phyloP scores from a whole-genome alignment of 1,140 invertebrate species.

The Drosophila bifasciata region DNA sequence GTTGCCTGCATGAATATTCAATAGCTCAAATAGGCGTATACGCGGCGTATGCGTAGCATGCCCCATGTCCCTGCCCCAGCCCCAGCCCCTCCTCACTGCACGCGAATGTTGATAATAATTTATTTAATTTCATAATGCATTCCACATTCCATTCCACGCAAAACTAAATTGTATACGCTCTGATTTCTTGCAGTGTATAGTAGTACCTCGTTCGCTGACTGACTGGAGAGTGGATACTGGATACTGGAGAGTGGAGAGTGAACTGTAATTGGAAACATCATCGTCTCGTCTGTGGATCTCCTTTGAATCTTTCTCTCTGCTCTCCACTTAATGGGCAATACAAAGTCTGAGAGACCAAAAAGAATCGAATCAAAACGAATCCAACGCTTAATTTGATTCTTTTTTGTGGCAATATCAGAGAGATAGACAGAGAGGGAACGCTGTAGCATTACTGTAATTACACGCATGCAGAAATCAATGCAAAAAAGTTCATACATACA shows the following conservation, averaged over 20 bases:
- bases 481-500: constrained; percentile 52
- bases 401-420: constrained; percentile 36
- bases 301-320: too few species aligned
- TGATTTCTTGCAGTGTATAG: constrained; percentile 13
- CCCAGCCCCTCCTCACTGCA: constrained; percentile 26
- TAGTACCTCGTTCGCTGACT: too few species aligned
- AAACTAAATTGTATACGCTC: constrained; percentile 12
- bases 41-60: constrained; percentile 43
- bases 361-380: constrained; percentile 24
- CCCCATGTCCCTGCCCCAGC: constrained; percentile 10
- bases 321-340: constrained; percentile 71
- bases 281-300: constrained; percentile 1
- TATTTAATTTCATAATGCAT: constrained; percentile 72
- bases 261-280: constrained; percentile 63
- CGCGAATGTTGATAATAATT: constrained; percentile 76
- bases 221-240: too few species aligned
- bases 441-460: constrained; percentile 75
- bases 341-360: constrained; percentile 10
- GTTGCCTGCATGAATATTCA: constrained; percentile 77
- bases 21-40: constrained; percentile 77
- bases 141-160: background rate
- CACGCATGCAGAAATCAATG: constrained; percentile 39
- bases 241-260: background rate
- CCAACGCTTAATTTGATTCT: constrained; percentile 62
- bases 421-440: background rate